Evolutionary conservation across 1,140 invertebrate genomes (phyloP), one percentile per base, ranked within the genome.

Genomic region (Eubasilissa regina): DNA sequence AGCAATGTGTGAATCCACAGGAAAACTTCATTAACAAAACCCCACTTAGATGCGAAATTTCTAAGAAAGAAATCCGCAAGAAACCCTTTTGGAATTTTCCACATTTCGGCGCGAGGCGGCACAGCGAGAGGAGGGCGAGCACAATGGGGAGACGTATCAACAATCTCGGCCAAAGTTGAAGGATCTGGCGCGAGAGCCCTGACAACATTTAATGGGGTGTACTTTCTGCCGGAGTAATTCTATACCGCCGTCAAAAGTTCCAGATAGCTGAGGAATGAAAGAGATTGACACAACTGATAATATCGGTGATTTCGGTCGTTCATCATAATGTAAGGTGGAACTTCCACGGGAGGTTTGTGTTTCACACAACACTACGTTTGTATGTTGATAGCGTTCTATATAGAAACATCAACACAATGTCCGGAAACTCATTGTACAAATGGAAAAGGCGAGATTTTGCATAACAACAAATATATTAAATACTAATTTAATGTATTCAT

Each of bases 91-190:
- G 66, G 51, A 70, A 70, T 48, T 70, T 53, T 70, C 17, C 66
- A 70, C 66, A 70, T 70, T 70, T 70, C 45, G 66, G 53, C n/a
- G 53, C 53, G 53, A n/a, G 53, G 8, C 48, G 48, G 48, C 11
- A 51, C 11, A 15, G 48, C 48, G 48, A 21, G 17, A 0, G 58
- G 58, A 56, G 58, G 9, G 17, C 17, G 45, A 47, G 19, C 70
- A 74, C 53, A 74, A 74, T 74, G 35, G 70, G 70, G 19, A 56
- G 66, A 74, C 51, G 70, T 74, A 74, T 58, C 70, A 74, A 74
- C 51, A 74, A 74, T 74, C 51, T 74, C 56, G 70, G 43, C 70
- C 70, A 35, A 74, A 74, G 70, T 74, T 74, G 70, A 56, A 58
- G 51, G 21, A 73, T 56, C 70, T n/a, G 13, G 17, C 70, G 66